phyloP scores from a whole-genome alignment of 1,140 invertebrate species.

The Nasonia vitripennis region DNA sequence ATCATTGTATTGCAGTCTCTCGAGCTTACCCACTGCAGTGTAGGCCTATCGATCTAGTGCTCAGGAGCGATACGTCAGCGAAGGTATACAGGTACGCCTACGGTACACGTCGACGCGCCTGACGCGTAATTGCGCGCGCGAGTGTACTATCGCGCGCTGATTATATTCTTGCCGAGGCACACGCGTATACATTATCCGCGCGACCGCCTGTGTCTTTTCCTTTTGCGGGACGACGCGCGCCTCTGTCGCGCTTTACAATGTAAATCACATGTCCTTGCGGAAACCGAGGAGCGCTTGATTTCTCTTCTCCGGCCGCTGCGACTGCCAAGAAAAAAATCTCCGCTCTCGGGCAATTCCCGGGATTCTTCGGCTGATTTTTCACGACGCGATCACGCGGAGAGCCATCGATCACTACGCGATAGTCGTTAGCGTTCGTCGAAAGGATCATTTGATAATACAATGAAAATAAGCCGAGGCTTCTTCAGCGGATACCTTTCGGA shows the following conservation, averaged over 20 bases:
- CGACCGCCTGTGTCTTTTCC: slow-evolving; percentile 4
- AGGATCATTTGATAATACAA: background rate
- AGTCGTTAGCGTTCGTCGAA: too few species aligned
- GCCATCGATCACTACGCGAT: background rate
- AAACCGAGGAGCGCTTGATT: background rate
- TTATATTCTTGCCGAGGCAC: slow-evolving; percentile 27
- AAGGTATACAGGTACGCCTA: slow-evolving; percentile 5
- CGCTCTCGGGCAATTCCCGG: background rate
- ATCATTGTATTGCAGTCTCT: background rate
- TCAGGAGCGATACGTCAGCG: slow-evolving; percentile 30
- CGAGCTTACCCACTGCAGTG: background rate
- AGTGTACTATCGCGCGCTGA: background rate
- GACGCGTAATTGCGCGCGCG: slow-evolving; percentile 44
- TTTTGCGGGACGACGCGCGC: background rate
- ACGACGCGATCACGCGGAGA: background rate
- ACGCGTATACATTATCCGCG: background rate
- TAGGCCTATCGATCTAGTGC: slow-evolving; percentile 42
- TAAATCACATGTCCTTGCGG: slow-evolving; percentile 28
- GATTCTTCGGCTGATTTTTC: slow-evolving; percentile 35
- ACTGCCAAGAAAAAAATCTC: background rate
- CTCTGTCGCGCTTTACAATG: slow-evolving; percentile 17
- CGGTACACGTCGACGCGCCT: background rate
- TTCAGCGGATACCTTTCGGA: too few species aligned
- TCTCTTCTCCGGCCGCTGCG: background rate
- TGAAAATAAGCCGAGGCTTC: background rate